Percentiles rank a stretch among this genome's conserved stretches.
These are phyloP conservation scores for Homarus gammarus DNA, from an alignment of 2,888 invertebrate species.

Conservation along the genomic window DNA sequence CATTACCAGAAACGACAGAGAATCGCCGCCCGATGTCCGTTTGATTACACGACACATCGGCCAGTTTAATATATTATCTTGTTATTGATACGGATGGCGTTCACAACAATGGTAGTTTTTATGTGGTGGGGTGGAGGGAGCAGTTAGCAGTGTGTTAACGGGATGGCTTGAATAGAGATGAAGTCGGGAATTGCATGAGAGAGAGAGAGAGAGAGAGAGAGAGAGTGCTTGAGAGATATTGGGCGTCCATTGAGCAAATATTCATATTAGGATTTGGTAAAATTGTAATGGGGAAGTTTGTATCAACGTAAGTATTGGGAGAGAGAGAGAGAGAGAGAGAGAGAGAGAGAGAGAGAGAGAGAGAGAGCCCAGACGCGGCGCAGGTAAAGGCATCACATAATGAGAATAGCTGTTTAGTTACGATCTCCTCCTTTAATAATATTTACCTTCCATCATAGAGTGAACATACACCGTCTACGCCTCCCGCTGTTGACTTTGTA, in stretches of 20 bases:
- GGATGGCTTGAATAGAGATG: background rate
- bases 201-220: background rate
- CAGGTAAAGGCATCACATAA: conserved; percentile 3
- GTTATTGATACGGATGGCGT: conserved; percentile 15
- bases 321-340: background rate
- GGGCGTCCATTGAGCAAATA: background rate
- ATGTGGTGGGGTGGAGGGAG: background rate
- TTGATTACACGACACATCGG: conserved; percentile 19
- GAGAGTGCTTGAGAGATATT: background rate
- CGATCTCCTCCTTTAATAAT: background rate
- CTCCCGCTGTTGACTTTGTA: conserved; percentile 33
- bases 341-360: conserved; percentile 41
- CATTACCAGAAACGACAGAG: conserved; percentile 43
- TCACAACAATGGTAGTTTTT: no score
- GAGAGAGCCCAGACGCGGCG: no score
- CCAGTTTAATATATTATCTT: conserved; percentile 2
- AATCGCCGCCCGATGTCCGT: conserved; percentile 16
- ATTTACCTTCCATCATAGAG: background rate
- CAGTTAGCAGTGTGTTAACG: no score
- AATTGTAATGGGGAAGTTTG: background rate
- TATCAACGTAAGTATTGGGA: background rate
- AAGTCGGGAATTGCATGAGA: background rate
- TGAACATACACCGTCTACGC: background rate
- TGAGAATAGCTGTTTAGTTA: conserved; percentile 4
- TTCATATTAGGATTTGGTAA: no score